These are phyloP conservation scores for Agelaius phoeniceus DNA, from an alignment of 2,113 vertebrate species.

Conservation along the genomic window DNA sequence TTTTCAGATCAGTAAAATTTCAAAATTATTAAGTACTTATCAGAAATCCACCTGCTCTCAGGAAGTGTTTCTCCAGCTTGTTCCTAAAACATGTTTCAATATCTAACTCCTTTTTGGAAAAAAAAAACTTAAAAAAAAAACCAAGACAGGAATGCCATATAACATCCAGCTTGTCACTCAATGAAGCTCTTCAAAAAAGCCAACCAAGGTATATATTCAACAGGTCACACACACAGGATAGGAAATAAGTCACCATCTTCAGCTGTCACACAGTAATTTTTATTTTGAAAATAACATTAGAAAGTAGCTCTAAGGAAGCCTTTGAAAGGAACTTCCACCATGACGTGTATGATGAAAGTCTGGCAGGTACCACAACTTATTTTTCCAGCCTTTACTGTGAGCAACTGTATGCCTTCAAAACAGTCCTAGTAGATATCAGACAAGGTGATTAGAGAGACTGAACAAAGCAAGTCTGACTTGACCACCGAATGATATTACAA, in stretches of 20 bases:
- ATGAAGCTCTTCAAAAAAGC: background rate
- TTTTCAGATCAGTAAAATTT: conserved; percentile 5
- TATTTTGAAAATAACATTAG: background rate
- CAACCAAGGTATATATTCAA: background rate
- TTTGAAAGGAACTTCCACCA: background rate
- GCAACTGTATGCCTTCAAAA: background rate
- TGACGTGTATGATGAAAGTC: background rate
- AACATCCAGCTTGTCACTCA: background rate
- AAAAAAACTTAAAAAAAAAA: background rate
- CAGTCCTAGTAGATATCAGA: background rate
- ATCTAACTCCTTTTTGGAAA: background rate
- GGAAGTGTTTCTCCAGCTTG: background rate
- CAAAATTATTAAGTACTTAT: background rate
- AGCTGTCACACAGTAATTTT: background rate
- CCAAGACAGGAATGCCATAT: background rate
- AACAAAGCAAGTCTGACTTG: background rate
- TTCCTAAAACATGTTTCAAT: background rate
- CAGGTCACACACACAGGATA: background rate
- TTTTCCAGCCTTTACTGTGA: background rate
- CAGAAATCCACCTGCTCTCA: background rate
- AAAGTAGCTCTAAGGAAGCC: background rate
- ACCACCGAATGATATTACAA: background rate
- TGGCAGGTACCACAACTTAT: background rate
- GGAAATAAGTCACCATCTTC: background rate
- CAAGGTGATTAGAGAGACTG: background rate